A percentile compares a stretch with the other conserved stretches of the same genome.
Conservation (phyloP, 2,113 vertebrate species). For the Axis porcinus region DNA sequence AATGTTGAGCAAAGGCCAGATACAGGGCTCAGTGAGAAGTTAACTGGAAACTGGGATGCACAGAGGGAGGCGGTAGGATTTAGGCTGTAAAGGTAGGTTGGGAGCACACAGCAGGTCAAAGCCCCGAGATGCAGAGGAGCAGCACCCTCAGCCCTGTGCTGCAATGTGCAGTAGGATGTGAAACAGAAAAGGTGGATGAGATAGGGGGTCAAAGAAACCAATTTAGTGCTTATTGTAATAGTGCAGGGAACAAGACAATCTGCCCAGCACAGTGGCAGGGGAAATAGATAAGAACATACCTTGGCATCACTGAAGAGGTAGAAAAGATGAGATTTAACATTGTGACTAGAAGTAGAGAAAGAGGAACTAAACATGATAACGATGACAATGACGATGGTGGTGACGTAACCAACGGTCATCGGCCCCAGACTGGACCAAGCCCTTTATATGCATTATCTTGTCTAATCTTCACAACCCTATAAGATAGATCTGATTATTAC, state of each 20-base stretch:
- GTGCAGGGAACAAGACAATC: neutral
- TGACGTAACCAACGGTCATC: no score
- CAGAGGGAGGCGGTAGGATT: neutral
- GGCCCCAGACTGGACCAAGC: neutral
- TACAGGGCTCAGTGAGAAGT: neutral
- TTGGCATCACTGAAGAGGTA: neutral
- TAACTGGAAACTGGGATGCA: no score
- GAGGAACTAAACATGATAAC: neutral
- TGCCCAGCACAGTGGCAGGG: neutral
- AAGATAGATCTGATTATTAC: neutral
- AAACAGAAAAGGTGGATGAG: neutral
- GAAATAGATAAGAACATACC: neutral
- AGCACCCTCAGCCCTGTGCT: neutral
- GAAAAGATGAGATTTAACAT: neutral
- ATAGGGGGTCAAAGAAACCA: neutral
- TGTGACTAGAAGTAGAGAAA: neutral
- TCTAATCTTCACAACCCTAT: neutral
- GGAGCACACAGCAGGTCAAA: neutral
- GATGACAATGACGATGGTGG: rapidly evolving
- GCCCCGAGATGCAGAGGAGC: neutral
- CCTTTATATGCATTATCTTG: neutral
- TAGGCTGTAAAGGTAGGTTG: neutral
- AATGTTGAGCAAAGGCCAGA: neutral
- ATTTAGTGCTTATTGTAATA: neutral
- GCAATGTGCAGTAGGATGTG: neutral